Conservation (phyloP, 2,113 vertebrate species). For the Tenebrosternarchus preto region DNA sequence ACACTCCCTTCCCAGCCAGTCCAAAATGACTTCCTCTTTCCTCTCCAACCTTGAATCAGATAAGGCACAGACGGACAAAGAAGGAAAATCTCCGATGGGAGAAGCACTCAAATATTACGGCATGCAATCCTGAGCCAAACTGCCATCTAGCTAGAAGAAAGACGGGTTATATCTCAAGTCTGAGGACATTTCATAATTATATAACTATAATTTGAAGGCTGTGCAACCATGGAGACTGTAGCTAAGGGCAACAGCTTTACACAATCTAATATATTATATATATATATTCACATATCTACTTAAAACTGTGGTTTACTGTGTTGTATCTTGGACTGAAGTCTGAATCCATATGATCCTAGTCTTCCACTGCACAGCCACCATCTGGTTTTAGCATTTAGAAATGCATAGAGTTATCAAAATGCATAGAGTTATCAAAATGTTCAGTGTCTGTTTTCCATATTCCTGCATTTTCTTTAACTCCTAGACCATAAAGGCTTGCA, state of each 20-base stretch:
- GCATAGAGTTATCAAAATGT: too few relatives aligned
- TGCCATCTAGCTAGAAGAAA: slow-evolving; percentile 22
- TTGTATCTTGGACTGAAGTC: not conserved
- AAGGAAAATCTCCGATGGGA: slow-evolving; percentile 22
- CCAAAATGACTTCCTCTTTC: slow-evolving; percentile 61
- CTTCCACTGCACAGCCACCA: not conserved
- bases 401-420: too few relatives aligned
- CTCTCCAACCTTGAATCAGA: slow-evolving; percentile 56
- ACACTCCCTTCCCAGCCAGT: slow-evolving; percentile 43
- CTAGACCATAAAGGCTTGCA: too few relatives aligned
- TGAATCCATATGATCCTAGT: not conserved
- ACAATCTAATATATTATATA: slow-evolving; percentile 40
- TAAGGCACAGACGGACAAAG: slow-evolving; percentile 42
- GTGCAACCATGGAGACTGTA: not conserved
- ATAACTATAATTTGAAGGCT: not conserved
- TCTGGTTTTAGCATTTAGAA: too few relatives aligned
- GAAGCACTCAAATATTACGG: not conserved
- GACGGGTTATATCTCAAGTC: slow-evolving; percentile 14
- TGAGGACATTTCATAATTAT: slow-evolving; percentile 23
- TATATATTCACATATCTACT: not conserved
- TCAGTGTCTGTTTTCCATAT: too few relatives aligned
- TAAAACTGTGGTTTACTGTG: slow-evolving; percentile 7
- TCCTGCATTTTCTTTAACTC: too few relatives aligned
- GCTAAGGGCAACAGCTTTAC: slow-evolving; percentile 24
- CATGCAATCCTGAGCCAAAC: slow-evolving; percentile 41